phyloP scores from a whole-genome alignment of 2,113 vertebrate genomes.

The Thomomys bottae region DNA sequence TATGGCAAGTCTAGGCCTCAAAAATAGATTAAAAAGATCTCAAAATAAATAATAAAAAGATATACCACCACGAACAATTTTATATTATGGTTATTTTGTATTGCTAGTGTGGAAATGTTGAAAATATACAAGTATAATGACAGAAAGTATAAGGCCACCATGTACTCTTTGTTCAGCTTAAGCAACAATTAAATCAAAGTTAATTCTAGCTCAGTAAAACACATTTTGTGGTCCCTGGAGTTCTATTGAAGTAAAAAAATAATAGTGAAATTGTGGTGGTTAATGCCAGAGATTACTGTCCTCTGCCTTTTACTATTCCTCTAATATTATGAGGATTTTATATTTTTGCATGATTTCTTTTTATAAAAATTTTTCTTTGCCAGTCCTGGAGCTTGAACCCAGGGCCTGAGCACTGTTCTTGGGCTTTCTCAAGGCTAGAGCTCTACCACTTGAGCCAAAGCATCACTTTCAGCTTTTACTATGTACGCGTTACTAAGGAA shows the following conservation, averaged over 20 bases:
- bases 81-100: neutral
- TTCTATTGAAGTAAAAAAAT: neutral
- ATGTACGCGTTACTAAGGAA: no score
- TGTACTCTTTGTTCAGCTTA: neutral
- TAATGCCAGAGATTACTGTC: neutral
- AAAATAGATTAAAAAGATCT: no score
- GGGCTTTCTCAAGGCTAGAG: no score
- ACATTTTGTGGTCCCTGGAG: neutral
- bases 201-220: neutral
- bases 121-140: neutral
- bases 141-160: neutral
- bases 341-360: slow-evolving; percentile 23
- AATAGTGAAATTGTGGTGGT: neutral
- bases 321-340: neutral
- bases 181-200: neutral
- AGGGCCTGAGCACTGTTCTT: no score
- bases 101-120: neutral
- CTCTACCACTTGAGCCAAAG: no score
- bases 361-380: no score
- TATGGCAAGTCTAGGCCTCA: no score
- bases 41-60: no score
- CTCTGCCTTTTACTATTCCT: neutral
- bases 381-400: no score
- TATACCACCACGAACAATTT: neutral
- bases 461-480: no score